phyloP scores from a whole-genome alignment of 1,140 invertebrate species.

The Pomacea maculata region DNA sequence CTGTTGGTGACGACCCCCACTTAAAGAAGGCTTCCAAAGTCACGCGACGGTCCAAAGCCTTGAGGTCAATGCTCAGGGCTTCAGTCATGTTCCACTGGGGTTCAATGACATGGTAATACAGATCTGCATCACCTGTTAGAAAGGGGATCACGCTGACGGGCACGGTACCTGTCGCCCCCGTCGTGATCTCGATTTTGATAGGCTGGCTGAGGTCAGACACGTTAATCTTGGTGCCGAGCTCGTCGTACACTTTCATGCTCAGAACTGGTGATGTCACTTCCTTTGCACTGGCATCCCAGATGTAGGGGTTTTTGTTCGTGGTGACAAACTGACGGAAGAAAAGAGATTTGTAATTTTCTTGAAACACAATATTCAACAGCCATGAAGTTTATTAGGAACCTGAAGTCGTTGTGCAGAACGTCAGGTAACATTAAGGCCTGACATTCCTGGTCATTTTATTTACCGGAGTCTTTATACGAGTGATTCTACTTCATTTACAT shows the following conservation, averaged over 20 bases:
- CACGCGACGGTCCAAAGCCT: conserved; percentile 20
- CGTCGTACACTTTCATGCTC: conserved; percentile 44
- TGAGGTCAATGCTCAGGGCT: conserved; percentile 37
- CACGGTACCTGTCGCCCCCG: not conserved
- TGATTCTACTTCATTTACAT: too few relatives aligned
- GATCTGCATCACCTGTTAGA: conserved; percentile 1
- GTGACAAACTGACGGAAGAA: conserved; percentile 35
- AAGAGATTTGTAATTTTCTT: too few relatives aligned
- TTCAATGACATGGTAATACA: conserved; percentile 33
- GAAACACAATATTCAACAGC: too few relatives aligned
- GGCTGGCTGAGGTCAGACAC: conserved; percentile 36
- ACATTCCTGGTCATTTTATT: too few relatives aligned
- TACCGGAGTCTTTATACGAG: too few relatives aligned
- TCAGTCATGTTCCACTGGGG: conserved; percentile 27
- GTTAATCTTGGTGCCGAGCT: conserved; percentile 30
- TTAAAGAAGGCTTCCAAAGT: conserved; percentile 39
- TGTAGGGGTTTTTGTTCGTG: conserved; percentile 39
- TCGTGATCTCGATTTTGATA: conserved; percentile 41
- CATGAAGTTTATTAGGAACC: too few relatives aligned
- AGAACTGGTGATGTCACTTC: conserved; percentile 42
- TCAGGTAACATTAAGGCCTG: too few relatives aligned
- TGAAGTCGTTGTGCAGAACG: too few relatives aligned
- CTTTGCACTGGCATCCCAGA: conserved; percentile 40
- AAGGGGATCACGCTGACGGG: conserved; percentile 8
- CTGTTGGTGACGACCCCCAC: conserved; percentile 29